Evolutionary conservation across 1,140 invertebrate genomes (phyloP), one percentile per base, ranked within the genome.

Genomic region (Polypedilum vanderplanki): DNA sequence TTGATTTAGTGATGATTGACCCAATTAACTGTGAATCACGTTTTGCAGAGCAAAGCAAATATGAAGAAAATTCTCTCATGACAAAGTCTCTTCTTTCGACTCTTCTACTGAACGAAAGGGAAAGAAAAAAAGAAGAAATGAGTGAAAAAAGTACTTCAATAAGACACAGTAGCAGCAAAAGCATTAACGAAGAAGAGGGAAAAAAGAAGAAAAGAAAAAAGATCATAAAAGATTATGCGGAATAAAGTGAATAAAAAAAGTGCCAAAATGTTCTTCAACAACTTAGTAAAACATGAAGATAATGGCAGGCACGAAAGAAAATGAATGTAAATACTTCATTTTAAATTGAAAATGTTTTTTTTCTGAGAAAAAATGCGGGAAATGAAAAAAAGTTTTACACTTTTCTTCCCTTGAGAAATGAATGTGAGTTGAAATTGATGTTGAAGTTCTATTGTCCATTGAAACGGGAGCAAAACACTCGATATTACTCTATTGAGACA

Each of bases 11-110:
- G 46, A 15, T 57, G 46, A 15, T 70, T 70, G 17, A 70, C 65
- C 65, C 65, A 70, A 70, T 70, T 70, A 18, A 22, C 17, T 70
- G 17, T 3, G n/a, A 70, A 70, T 70, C 65, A 70, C 65, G 65
- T 70, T 22, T 18, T 9, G 18, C 65, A 70, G 3, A 15, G 46
- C 46, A 57, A 57, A 57, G 5, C 1, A 33, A 33, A 33, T 5
- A 33, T 33, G 24, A 33, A 33, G 24, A 33, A 33, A 33, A 57
- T 57, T 57, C 10, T 15, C n/a, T 57, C 46, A 15, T n/a, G n/a
- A n/a, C 10, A n/a, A 12, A n/a, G 12, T 57, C 46, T n/a, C 46
- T 12, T 15, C 12, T 12, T 57, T 15, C n/a, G n/a, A n/a, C n/a
- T 15, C 10, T n/a, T 57, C 15, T 57, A 57, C n/a, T 57, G 10